Conservation (phyloP, 2,888 invertebrate species). For the Darwinula stevensoni region DNA sequence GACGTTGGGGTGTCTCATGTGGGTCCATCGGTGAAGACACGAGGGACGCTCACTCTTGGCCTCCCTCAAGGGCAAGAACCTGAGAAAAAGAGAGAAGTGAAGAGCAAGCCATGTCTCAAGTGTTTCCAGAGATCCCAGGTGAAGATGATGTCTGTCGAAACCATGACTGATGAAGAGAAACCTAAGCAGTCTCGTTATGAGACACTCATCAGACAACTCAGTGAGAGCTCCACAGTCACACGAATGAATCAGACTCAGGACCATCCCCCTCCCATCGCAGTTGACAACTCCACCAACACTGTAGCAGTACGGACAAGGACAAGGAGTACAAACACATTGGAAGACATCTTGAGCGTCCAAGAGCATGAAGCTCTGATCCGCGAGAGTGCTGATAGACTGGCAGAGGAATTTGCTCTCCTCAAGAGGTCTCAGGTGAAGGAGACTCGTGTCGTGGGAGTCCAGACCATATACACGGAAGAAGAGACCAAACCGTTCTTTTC, state of each 20-base stretch:
- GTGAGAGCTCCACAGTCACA: conserved; percentile 8
- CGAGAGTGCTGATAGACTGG: conserved; percentile 3
- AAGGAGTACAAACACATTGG: too few relatives aligned
- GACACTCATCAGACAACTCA: too few relatives aligned
- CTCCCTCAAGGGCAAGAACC: too few relatives aligned
- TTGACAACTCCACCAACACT: conserved; percentile 10
- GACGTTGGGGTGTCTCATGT: too few relatives aligned
- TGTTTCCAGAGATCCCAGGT: conserved; percentile 3
- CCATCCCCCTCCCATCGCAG: conserved; percentile 9
- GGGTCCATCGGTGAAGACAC: too few relatives aligned
- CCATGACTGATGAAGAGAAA: conserved; percentile 5
- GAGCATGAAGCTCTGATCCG: conserved; percentile 5
- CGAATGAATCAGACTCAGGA: conserved; percentile 9
- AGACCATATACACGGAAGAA: neutral
- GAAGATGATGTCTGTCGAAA: conserved; percentile 1
- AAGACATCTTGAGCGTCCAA: too few relatives aligned
- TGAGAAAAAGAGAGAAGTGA: neutral
- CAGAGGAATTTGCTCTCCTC: conserved; percentile 9
- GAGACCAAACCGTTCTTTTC: neutral
- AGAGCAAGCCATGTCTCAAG: conserved; percentile 3
- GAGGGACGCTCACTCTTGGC: too few relatives aligned
- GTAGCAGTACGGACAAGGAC: too few relatives aligned
- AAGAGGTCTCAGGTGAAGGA: too few relatives aligned
- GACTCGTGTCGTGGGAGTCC: too few relatives aligned
- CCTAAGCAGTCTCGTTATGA: too few relatives aligned